phyloP scores from a whole-genome alignment of 2,797 vertebrate species.

The Hoplostethus mediterraneus region DNA sequence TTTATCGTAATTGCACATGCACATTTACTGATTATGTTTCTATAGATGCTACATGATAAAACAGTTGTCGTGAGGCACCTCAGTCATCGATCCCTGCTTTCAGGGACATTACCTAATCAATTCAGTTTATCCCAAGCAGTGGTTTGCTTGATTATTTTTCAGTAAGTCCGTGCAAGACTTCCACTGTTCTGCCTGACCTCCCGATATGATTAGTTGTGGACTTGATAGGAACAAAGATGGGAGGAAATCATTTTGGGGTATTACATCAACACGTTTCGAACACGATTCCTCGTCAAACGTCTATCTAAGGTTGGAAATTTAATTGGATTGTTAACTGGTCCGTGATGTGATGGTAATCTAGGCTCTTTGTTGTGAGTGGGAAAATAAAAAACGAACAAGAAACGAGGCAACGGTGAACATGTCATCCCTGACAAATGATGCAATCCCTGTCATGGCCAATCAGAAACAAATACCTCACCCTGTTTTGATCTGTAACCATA shows the following conservation, averaged over 20 bases:
- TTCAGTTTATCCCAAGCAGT: slow-evolving; percentile 3
- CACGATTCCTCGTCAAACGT: not conserved
- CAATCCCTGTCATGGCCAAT: too few relatives aligned
- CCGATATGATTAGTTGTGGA: not conserved
- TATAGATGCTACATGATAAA: not conserved
- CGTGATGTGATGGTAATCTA: slow-evolving; percentile 23
- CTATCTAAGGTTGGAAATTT: slow-evolving; percentile 3
- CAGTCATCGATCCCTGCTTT: not conserved
- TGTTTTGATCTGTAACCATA: too few relatives aligned
- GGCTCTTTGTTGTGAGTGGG: slow-evolving; percentile 4
- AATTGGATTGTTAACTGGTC: slow-evolving; percentile 26
- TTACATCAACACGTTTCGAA: not conserved
- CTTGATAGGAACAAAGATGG: not conserved
- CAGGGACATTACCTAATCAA: slow-evolving; percentile 5
- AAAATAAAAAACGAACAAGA: too few relatives aligned
- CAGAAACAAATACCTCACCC: too few relatives aligned
- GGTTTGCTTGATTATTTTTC: slow-evolving; percentile 7
- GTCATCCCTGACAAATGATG: too few relatives aligned
- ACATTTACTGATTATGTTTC: slow-evolving; percentile 37
- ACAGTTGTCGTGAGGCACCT: not conserved
- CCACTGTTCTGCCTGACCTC: not conserved
- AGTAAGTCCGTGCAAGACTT: not conserved
- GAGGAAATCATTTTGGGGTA: not conserved
- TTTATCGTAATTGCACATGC: slow-evolving; percentile 35
- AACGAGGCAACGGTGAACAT: too few relatives aligned